Conservation (phyloP, 1,140 invertebrate species). For the Drosophila prosaltans region DNA sequence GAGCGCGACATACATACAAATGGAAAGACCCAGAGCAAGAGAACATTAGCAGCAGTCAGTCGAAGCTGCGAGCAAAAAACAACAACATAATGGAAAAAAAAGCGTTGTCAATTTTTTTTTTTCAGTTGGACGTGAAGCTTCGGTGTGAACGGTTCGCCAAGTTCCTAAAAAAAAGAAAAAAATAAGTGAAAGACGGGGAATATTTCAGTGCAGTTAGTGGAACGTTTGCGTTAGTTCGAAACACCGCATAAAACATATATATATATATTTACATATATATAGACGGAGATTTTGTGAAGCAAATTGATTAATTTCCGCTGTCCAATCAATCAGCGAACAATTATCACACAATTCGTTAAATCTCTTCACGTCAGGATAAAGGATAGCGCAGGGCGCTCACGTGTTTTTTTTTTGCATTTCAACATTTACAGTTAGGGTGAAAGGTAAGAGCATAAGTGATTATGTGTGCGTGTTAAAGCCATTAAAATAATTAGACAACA, state of each 20-base stretch:
- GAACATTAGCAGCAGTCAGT: constrained; percentile 29
- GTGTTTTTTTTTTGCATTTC: background rate
- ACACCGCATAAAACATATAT: constrained; percentile 41
- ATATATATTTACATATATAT: constrained; percentile 17
- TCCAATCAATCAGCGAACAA: too few species aligned
- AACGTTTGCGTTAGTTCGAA: constrained; percentile 56
- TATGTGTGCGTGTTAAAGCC: background rate
- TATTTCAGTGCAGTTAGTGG: constrained; percentile 45
- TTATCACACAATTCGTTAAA: background rate
- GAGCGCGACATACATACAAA: constrained; percentile 44
- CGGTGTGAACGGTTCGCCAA: constrained; percentile 68
- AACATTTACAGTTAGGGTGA: constrained; percentile 1
- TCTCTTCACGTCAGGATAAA: background rate
- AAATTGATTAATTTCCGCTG: too few species aligned
- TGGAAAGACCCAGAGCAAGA: constrained; percentile 37
- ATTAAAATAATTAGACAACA: background rate
- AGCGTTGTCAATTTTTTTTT: constrained; percentile 65
- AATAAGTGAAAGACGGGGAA: too few species aligned
- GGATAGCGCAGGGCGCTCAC: background rate
- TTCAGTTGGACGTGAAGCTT: constrained; percentile 72
- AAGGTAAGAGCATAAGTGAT: background rate
- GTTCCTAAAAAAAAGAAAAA: constrained; percentile 42
- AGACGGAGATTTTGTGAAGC: background rate
- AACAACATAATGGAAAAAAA: constrained; percentile 19
- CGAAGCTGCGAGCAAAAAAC: constrained; percentile 36